phyloP scores from a whole-genome alignment of 1,140 invertebrate species.

The Oreohelix idahoensis region DNA sequence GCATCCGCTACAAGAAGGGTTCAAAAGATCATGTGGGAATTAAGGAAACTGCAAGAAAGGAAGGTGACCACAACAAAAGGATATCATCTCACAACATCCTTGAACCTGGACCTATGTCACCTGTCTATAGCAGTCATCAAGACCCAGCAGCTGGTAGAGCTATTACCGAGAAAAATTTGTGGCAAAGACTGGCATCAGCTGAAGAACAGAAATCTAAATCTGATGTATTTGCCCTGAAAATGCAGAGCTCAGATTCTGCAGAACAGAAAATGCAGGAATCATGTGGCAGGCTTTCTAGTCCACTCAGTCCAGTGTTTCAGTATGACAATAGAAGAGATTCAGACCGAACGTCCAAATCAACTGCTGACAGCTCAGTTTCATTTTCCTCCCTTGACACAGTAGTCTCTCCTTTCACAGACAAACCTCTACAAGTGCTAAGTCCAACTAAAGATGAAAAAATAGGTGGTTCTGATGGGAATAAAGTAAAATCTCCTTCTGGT shows the following conservation, averaged over 20 bases:
- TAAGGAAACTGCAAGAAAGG: not conserved
- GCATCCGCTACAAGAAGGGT: constrained; percentile 19
- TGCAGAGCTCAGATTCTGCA: not conserved
- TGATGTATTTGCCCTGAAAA: not conserved
- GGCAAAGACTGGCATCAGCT: not conserved
- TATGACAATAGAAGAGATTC: constrained; percentile 10
- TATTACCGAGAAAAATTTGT: constrained; percentile 10
- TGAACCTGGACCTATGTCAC: not conserved
- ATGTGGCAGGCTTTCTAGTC: not conserved
- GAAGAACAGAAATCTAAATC: constrained; percentile 5
- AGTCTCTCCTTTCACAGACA: constrained; percentile 1
- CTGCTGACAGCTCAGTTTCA: constrained; percentile 26
- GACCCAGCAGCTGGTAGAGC: not conserved
- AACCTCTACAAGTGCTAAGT: not conserved
- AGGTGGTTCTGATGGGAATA: not conserved
- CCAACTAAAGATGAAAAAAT: constrained; percentile 6
- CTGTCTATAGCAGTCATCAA: not conserved
- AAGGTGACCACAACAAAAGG: not conserved
- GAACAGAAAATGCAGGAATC: not conserved
- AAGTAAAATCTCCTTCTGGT: not conserved
- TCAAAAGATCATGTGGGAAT: not conserved
- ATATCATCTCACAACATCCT: not conserved
- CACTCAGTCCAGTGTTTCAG: constrained; percentile 4
- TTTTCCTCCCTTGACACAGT: constrained; percentile 33
- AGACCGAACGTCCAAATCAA: constrained; percentile 1